These are phyloP conservation scores for Epinotia nisella DNA, from an alignment of 2,888 invertebrate genomes.

Conservation along the genomic window DNA sequence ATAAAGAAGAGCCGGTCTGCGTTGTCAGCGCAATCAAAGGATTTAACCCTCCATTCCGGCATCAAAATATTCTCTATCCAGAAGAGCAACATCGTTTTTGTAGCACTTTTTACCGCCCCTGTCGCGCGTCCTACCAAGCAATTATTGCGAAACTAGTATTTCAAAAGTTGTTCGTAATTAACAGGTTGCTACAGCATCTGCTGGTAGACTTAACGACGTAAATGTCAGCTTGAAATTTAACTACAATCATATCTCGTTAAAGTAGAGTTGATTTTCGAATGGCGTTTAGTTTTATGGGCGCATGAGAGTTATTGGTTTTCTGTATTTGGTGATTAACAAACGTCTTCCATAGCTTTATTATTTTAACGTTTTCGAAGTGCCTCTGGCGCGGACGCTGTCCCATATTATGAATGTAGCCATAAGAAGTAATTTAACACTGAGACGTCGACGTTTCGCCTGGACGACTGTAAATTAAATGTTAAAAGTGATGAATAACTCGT, in stretches of 20 bases:
- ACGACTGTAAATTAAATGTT: slow-evolving; percentile 29
- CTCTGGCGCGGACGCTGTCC: slow-evolving; percentile 49
- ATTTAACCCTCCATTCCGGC: slow-evolving; percentile 49
- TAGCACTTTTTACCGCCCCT: slow-evolving; percentile 62
- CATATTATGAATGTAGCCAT: slow-evolving; percentile 45
- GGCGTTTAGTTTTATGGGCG: slow-evolving; percentile 17
- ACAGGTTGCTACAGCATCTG: slow-evolving; percentile 72
- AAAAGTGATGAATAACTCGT: slow-evolving; percentile 36
- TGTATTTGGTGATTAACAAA: slow-evolving; percentile 65
- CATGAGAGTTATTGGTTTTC: slow-evolving; percentile 49
- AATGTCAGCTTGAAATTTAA: slow-evolving; percentile 13
- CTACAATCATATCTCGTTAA: slow-evolving; percentile 23
- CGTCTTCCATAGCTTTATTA: slow-evolving; percentile 60
- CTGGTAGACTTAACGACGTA: slow-evolving; percentile 50
- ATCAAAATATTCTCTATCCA: slow-evolving; percentile 64
- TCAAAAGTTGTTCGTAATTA: slow-evolving; percentile 72
- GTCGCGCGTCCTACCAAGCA: slow-evolving; percentile 69
- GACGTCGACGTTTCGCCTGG: slow-evolving; percentile 23
- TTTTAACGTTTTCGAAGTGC: slow-evolving; percentile 56
- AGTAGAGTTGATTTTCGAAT: slow-evolving; percentile 47
- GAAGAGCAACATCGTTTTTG: slow-evolving; percentile 59
- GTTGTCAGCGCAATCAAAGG: not conserved
- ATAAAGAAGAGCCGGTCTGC: too few species aligned
- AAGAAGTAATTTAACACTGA: slow-evolving; percentile 37
- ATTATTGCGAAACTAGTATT: slow-evolving; percentile 75